Percentiles rank a stretch among this genome's conserved stretches.
phyloP scores from a whole-genome alignment of 2,797 vertebrate species.

The Tadarida brasiliensis region DNA sequence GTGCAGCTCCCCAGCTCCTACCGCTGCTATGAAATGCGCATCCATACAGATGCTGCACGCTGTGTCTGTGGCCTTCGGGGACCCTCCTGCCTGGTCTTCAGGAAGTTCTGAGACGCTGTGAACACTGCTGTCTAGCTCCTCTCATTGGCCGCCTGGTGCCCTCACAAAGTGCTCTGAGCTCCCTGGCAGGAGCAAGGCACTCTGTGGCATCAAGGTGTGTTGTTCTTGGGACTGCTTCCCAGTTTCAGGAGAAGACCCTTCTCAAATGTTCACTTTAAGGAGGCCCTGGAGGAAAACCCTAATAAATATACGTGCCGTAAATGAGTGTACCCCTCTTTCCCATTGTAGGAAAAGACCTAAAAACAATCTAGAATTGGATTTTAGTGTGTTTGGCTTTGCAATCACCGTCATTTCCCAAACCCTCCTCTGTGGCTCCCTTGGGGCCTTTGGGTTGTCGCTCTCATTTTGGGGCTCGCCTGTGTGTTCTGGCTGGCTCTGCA shows the following conservation, averaged over 20 bases:
- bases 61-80: conserved; percentile 66
- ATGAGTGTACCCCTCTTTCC: too few relatives aligned
- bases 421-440: not conserved
- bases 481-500: not conserved
- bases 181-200: not conserved
- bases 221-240: not conserved
- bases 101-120: conserved; percentile 55
- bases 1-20: conserved; percentile 49
- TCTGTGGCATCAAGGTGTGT: not conserved
- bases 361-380: not conserved
- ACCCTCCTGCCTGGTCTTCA: conserved; percentile 58
- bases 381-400: not conserved
- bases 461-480: not conserved
- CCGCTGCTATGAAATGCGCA: conserved; percentile 40
- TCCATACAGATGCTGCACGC: conserved; percentile 40
- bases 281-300: not conserved
- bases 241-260: conserved; percentile 40
- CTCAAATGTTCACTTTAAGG: not conserved
- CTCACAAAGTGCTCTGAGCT: not conserved
- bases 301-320: not conserved
- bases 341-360: not conserved
- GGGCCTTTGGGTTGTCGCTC: not conserved
- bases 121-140: not conserved
- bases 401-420: not conserved
- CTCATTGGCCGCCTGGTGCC: not conserved